Evolutionary conservation across 1,140 invertebrate species (phyloP).

Genomic region (Oscheius sp.): DNA sequence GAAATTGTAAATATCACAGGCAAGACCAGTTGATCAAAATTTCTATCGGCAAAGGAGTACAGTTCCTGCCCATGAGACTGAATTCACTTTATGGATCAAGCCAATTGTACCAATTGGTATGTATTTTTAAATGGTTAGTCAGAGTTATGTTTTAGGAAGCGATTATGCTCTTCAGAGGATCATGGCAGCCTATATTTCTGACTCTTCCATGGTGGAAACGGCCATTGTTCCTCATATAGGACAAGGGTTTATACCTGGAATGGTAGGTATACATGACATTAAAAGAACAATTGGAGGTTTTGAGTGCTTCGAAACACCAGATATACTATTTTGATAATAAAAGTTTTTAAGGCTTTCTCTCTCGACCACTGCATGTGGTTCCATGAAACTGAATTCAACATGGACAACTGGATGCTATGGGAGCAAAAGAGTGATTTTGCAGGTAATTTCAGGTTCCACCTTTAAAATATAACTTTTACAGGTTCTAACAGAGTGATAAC

Average conservation of each 20-base stretch:
- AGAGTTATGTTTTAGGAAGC: neutral
- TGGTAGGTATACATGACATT: neutral
- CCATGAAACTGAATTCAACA: neutral
- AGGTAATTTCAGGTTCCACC: neutral
- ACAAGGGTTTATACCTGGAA: neutral
- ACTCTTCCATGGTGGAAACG: neutral
- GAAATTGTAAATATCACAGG: neutral
- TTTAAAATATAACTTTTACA: neutral
- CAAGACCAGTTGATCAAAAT: neutral
- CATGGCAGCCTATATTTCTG: neutral
- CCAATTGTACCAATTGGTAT: neutral
- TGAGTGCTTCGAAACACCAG: neutral
- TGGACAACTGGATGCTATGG: constrained; percentile 12
- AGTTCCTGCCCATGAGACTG: neutral
- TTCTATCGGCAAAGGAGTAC: neutral
- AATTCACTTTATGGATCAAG: constrained; percentile 7
- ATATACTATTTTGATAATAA: neutral
- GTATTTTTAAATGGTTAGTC: too few relatives aligned
- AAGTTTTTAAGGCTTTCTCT: neutral
- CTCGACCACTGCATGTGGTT: constrained; percentile 12
- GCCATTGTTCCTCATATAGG: constrained; percentile 4
- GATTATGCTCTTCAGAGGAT: neutral
- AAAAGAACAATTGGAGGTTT: neutral
- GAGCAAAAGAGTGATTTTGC: constrained; percentile 10
- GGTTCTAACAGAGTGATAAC: neutral